Evolutionary conservation across 1,140 invertebrate species (phyloP).

Genomic region (Trichonephila clavata): DNA sequence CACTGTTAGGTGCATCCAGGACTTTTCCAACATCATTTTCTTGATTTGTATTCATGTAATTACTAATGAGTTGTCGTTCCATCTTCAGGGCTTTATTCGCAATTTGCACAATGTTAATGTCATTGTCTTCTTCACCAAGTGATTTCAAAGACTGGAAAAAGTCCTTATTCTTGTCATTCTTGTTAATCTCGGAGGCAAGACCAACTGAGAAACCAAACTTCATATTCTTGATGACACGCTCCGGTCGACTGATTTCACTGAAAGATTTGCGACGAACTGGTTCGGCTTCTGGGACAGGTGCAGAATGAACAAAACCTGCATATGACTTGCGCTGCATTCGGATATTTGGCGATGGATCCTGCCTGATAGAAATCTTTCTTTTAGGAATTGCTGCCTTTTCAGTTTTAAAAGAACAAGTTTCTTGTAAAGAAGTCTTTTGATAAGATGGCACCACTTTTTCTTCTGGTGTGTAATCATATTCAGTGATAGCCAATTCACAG

Average conservation of each 20-base stretch:
- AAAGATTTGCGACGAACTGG: slow-evolving; percentile 76
- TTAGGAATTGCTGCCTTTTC: slow-evolving; percentile 52
- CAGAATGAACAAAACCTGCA: slow-evolving; percentile 66
- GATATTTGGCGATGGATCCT: too few relatives aligned
- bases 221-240: slow-evolving; percentile 82
- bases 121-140: slow-evolving; percentile 71
- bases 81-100: slow-evolving; percentile 77
- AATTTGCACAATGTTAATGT: slow-evolving; percentile 78
- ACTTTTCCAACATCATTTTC: slow-evolving; percentile 93
- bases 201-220: slow-evolving; percentile 87
- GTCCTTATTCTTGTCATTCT: slow-evolving; percentile 53
- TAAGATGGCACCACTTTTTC: slow-evolving; percentile 65
- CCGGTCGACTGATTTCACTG: slow-evolving; percentile 72
- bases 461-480: slow-evolving; percentile 83
- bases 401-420: slow-evolving; percentile 21
- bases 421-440: neutral
- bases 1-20: slow-evolving; percentile 91
- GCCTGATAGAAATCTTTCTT: slow-evolving; percentile 36
- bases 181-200: slow-evolving; percentile 79
- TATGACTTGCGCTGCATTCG: slow-evolving; percentile 72
- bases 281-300: neutral
- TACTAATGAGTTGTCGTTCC: slow-evolving; percentile 73
- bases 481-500: slow-evolving; percentile 86
- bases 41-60: slow-evolving; percentile 79
- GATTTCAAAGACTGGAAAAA: slow-evolving; percentile 69